Conservation (phyloP, 2,888 invertebrate genomes). For the Amphipoea oculea region DNA sequence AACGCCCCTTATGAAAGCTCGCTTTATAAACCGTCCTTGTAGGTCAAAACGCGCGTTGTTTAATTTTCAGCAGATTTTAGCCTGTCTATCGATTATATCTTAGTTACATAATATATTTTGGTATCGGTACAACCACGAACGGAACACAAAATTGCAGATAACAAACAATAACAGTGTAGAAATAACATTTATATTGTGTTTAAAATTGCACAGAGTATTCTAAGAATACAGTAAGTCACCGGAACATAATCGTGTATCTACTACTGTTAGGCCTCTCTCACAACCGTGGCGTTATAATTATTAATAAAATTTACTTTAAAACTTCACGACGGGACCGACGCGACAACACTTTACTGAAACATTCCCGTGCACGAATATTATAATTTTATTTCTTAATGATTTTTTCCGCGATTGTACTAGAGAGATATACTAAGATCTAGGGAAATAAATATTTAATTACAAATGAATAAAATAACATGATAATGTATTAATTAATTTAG, state of each 20-base stretch:
- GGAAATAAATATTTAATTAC: slow-evolving; percentile 68
- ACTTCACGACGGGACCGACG: slow-evolving; percentile 67
- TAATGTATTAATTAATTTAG: slow-evolving; percentile 67
- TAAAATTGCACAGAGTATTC: slow-evolving; percentile 79
- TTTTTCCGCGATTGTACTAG: slow-evolving; percentile 74
- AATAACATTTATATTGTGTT: slow-evolving; percentile 74
- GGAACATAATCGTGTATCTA: slow-evolving; percentile 78
- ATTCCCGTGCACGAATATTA: slow-evolving; percentile 69
- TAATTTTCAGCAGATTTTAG: neutral
- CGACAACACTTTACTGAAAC: slow-evolving; percentile 59
- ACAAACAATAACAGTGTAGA: slow-evolving; percentile 83
- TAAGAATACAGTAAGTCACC: slow-evolving; percentile 86
- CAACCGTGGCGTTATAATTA: slow-evolving; percentile 83
- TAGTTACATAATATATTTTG: slow-evolving; percentile 36
- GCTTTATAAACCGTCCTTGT: slow-evolving; percentile 3
- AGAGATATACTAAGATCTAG: slow-evolving; percentile 68
- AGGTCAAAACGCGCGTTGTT: slow-evolving; percentile 14
- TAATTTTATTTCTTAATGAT: slow-evolving; percentile 61
- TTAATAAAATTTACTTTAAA: slow-evolving; percentile 68
- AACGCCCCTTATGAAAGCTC: slow-evolving; percentile 8
- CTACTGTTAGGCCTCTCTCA: slow-evolving; percentile 89
- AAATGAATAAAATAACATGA: slow-evolving; percentile 68
- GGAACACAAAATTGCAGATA: slow-evolving; percentile 65
- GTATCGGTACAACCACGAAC: slow-evolving; percentile 63
- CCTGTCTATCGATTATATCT: slow-evolving; percentile 19